Percentiles rank a stretch among this genome's conserved stretches.
Conservation (phyloP, 2,888 invertebrate genomes). For the Netelia inedita region DNA sequence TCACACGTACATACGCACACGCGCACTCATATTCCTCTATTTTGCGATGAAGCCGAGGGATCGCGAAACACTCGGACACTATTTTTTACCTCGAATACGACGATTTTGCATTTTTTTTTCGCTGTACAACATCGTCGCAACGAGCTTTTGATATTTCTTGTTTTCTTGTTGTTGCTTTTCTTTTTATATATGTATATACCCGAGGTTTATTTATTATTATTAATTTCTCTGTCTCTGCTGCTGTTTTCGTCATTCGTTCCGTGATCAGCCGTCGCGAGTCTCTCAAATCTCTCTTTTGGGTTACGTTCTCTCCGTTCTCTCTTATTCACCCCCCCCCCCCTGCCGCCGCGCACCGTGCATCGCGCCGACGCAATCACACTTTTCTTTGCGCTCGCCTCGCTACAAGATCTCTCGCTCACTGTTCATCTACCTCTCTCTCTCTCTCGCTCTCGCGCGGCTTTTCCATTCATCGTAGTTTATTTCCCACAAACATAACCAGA, state of each 20-base stretch:
- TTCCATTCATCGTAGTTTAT: background rate
- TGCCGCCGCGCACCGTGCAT: background rate
- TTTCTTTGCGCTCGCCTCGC: conserved; percentile 51
- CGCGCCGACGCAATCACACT: conserved; percentile 15
- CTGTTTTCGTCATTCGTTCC: conserved; percentile 62
- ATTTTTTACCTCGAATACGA: background rate
- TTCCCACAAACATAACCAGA: background rate
- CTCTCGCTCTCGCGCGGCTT: conserved; percentile 26
- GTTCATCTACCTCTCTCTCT: conserved; percentile 36
- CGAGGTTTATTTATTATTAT: conserved; percentile 5
- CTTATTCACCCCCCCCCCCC: conserved; percentile 44
- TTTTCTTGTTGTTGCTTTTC: background rate
- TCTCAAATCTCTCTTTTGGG: conserved; percentile 64
- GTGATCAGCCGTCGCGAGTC: conserved; percentile 60
- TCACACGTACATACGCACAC: conserved; percentile 37
- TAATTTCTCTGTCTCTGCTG: conserved; percentile 28
- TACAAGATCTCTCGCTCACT: conserved; percentile 10
- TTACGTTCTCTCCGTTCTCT: conserved; percentile 69
- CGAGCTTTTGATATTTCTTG: background rate
- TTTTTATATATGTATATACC: background rate
- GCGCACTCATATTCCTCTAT: background rate
- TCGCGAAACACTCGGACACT: background rate
- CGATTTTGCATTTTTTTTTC: background rate
- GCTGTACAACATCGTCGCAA: background rate
- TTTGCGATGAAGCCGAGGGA: conserved; percentile 2